Conservation (phyloP, 2,888 invertebrate genomes). For the Parascotia fuliginaria region DNA sequence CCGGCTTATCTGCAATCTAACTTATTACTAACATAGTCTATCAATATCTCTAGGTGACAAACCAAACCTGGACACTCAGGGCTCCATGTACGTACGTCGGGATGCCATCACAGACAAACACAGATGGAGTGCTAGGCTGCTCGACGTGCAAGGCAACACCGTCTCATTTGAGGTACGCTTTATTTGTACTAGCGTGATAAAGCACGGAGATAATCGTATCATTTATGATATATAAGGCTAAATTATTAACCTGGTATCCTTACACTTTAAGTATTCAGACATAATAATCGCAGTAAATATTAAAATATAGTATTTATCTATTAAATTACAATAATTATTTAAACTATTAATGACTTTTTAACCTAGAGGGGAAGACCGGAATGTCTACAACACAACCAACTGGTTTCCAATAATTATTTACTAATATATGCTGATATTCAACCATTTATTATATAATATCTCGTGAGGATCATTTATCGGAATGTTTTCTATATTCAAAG, state of each 20-base stretch:
- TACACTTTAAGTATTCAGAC: no score
- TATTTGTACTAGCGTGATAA: background rate
- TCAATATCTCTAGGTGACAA: constrained; percentile 62
- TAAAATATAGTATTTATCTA: no score
- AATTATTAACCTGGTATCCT: no score
- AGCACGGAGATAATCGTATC: no score
- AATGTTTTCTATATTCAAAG: background rate
- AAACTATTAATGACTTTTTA: no score
- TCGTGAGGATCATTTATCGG: background rate
- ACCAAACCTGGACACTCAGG: constrained; percentile 72
- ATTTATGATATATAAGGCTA: no score
- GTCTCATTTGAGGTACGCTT: constrained; percentile 69
- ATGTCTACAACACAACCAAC: background rate
- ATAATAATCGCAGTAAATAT: no score
- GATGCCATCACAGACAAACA: constrained; percentile 67
- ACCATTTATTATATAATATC: constrained; percentile 1
- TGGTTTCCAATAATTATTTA: constrained; percentile 9
- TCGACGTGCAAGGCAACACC: constrained; percentile 63
- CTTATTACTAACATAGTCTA: background rate
- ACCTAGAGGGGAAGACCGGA: no score
- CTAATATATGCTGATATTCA: constrained; percentile 6
- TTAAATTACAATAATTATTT: no score
- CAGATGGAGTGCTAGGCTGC: constrained; percentile 67
- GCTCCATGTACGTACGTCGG: constrained; percentile 62
- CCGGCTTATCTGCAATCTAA: no score